Base-by-base conservation (phyloP, 1,140 invertebrate genomes). In the Phthorimaea operculella region DNA sequence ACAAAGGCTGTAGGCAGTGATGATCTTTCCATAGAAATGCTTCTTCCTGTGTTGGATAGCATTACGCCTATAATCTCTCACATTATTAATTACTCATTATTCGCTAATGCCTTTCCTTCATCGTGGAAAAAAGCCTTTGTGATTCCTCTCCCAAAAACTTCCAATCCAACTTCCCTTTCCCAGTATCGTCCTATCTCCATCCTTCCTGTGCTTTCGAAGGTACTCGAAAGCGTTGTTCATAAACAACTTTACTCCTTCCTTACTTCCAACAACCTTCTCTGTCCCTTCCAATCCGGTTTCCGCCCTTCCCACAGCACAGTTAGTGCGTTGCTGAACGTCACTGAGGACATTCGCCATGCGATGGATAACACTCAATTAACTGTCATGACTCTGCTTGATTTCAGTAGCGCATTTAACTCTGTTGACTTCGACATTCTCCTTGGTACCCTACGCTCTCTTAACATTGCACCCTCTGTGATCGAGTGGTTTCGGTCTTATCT, bases 401-500 rank as follows among this genome's bases (percentile, higher is more conserved):
- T 50, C 14, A 50, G 48, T 15, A 50, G 48, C 21, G 48, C 48
- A 12, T 50, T 28, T 28, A 50, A 50, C 48, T 50, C 18, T 50
- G 48, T 50, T 33, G 48, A 50, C 48, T 28, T 50, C 14, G 48
- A 50, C 21, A 33, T 50, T 14, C 21, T 50, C 10, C 18, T 50
- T 1, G 48, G 48, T 33, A 50, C 48, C 14, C 48, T 50, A 28
- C 17, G 14, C 18, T 21, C 48, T n/a, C n/a, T n/a, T 50, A 33
- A 28, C 21, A 33, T 28, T 12, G 7, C 21, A 4, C 48, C 48
- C 48, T 33, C 17, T 21, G 45, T 47, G 17, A 47, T 47, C 9
- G 1, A 11, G 11, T 47, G 45, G 45, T 47, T 47, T 18, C 14
- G 17, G 11, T 47, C 45, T 4, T 47, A 47, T 47, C 45, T 47